Percentiles rank a stretch among this genome's conserved stretches.
phyloP scores from a whole-genome alignment of 92 coral and sea anemone genomes.

The Montipora capitata region DNA sequence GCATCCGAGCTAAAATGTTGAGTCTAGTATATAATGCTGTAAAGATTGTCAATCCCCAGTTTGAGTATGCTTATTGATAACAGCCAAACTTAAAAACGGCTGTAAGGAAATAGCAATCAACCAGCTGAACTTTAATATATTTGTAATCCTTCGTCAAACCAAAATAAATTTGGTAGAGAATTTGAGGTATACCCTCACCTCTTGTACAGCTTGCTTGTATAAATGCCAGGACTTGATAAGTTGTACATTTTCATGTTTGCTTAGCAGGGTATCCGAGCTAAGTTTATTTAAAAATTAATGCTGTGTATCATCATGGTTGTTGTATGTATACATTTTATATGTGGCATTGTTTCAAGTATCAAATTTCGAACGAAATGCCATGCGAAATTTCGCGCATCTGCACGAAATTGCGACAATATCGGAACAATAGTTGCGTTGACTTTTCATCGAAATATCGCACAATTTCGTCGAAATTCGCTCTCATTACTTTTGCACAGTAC shows the following conservation, averaged over 20 bases:
- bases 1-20: not conserved
- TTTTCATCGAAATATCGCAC: too few species aligned
- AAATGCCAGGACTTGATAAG: not conserved
- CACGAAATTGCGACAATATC: too few species aligned
- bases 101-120: not conserved
- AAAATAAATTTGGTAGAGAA: not conserved
- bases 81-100: not conserved
- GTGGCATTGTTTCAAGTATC: not conserved
- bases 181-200: not conserved
- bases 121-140: not conserved
- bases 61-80: not conserved
- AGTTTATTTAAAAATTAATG: too few species aligned
- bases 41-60: slow-evolving; percentile 1
- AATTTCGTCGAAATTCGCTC: too few species aligned
- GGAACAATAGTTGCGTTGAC: too few species aligned
- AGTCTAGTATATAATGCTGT: not conserved
- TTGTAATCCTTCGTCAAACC: not conserved
- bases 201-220: not conserved
- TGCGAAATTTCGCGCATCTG: too few species aligned
- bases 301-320: not conserved
- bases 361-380: too few species aligned
- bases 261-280: not conserved
- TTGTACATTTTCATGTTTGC: not conserved
- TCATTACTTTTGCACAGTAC: not conserved
- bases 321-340: not conserved